Base-by-base conservation (phyloP, 2,113 vertebrate genomes). In the Rhea americana region DNA sequence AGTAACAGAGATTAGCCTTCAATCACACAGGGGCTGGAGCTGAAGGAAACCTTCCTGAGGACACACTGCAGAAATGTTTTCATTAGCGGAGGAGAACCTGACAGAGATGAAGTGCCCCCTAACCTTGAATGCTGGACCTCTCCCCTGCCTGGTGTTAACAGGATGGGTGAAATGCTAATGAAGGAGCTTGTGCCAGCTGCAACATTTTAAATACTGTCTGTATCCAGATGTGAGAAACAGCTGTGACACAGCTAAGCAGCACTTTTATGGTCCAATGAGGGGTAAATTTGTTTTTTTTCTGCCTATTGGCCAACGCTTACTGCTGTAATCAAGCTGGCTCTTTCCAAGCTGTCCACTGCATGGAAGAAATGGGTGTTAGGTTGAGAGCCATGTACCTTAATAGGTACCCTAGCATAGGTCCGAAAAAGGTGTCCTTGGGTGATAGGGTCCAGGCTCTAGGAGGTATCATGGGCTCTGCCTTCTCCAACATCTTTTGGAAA, bases 1-100 rank as follows among this genome's bases (percentile, higher is more conserved):
- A 93, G 70, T 53, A 94, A 58, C 89, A 71, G 86, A 82, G 90
- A 96, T 96, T 95, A 95, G 87, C 91, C 89, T 96, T 96, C 96
- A 95, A 78, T 97, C 96, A 95, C 85, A 28, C 0, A 0, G 43
- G 76, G 89, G 59, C 63, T 75, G 48, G 56, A 61, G 90, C 81
- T 74, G 83, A 81, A 89, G 91, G 79, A 80, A 96, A 61, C 48
- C 48, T 95, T 94, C 89, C 85, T 0, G 65, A 95, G 91, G 93
- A 96, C 91, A 88, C 0, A 6, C 63, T 89, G 87, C 56, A 89
- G 91, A 93, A 97, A 96, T 93, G 89, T 95, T 95, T 96, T 90
- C 93, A 92, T 96, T 95, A 95, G 92, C 20, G 5, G 87, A 82
- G 83, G 85, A 66, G 82, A 87, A 83, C 5, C 41, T 96, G 94